Evolutionary conservation across 2,888 invertebrate genomes (phyloP).

Genomic region (Dione juno): DNA sequence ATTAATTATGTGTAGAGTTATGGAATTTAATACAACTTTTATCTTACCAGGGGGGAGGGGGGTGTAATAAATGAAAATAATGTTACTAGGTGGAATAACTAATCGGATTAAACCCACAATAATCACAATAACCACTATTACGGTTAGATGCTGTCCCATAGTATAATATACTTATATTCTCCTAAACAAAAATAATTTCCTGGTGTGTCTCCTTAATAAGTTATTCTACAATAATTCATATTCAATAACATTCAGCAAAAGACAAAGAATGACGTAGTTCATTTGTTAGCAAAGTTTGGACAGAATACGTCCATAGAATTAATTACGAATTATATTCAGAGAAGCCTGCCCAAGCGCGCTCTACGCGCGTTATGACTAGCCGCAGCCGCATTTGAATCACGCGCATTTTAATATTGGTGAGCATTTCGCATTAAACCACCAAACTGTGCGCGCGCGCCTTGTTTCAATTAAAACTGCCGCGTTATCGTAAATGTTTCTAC

Average conservation of each 20-base stretch:
- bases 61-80: too few species aligned
- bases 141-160: too few species aligned
- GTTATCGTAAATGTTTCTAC: constrained; percentile 71
- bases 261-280: constrained; percentile 55
- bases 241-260: constrained; percentile 19
- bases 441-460: constrained; percentile 70
- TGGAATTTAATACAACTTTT: too few species aligned
- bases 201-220: background rate
- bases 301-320: constrained; percentile 69
- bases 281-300: constrained; percentile 59
- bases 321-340: constrained; percentile 57
- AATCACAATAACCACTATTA: too few species aligned
- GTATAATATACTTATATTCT: background rate
- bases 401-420: constrained; percentile 52
- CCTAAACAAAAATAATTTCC: background rate
- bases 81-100: too few species aligned
- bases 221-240: background rate
- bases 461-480: constrained; percentile 60
- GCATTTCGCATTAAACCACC: constrained; percentile 69
- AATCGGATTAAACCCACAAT: too few species aligned
- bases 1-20: too few species aligned
- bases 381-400: constrained; percentile 52
- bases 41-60: too few species aligned
- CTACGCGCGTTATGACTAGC: constrained; percentile 45
- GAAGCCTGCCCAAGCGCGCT: constrained; percentile 39